Conservation (phyloP, 2,888 invertebrate species). For the Cantharis nigra region DNA sequence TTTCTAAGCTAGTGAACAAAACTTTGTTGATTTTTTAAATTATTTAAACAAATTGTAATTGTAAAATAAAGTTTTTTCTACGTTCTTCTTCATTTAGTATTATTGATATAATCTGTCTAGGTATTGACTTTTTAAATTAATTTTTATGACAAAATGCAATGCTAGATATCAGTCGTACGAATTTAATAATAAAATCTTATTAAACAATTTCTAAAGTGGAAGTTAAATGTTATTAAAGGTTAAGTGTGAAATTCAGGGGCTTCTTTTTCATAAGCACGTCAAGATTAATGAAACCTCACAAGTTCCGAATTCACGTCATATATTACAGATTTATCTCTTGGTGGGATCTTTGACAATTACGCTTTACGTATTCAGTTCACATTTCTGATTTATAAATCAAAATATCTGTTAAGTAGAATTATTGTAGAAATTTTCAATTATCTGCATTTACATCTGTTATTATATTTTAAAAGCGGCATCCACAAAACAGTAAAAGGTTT, state of each 20-base stretch:
- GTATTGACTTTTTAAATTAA: not conserved
- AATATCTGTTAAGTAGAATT: not conserved
- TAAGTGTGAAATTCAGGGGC: slow-evolving; percentile 29
- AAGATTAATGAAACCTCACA: slow-evolving; percentile 31
- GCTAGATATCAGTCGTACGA: not conserved
- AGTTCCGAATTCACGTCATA: slow-evolving; percentile 22
- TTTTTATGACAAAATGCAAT: not conserved
- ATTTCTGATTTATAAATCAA: slow-evolving; percentile 4
- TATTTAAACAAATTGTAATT: not conserved
- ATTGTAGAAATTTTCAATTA: not conserved
- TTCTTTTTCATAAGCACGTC: slow-evolving; percentile 22
- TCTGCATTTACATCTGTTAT: not conserved
- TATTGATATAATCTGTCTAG: not conserved
- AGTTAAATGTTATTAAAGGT: slow-evolving; percentile 24
- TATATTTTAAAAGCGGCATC: not conserved
- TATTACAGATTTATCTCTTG: slow-evolving; percentile 23
- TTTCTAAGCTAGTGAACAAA: not conserved
- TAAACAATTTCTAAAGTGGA: slow-evolving; percentile 11
- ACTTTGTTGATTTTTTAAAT: not conserved
- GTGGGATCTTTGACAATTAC: slow-evolving; percentile 13
- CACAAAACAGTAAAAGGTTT: not conserved
- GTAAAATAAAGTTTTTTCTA: not conserved
- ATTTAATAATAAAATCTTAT: not conserved
- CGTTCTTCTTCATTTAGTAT: not conserved
- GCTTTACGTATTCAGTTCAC: slow-evolving; percentile 3